These are phyloP conservation scores for Desoria tigrina DNA, from an alignment of 2,888 invertebrate species.

Conservation along the genomic window DNA sequence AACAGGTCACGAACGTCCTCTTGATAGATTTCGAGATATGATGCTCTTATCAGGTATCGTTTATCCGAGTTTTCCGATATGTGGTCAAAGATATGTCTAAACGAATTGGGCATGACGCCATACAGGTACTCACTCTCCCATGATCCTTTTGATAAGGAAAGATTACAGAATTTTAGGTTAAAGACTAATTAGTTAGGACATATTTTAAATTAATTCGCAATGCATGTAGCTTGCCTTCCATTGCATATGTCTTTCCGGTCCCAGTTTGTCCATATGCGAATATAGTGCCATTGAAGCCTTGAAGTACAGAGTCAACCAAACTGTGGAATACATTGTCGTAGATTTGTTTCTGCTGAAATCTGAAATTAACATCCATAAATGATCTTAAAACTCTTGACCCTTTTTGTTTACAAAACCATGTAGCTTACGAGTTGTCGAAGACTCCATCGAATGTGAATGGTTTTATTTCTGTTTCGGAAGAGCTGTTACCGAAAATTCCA, in stretches of 20 bases:
- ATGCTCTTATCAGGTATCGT: slow-evolving; percentile 93
- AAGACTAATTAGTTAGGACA: too few species aligned
- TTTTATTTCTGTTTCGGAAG: too few species aligned
- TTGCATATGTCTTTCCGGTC: slow-evolving; percentile 77
- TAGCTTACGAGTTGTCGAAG: too few species aligned
- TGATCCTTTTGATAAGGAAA: slow-evolving; percentile 60
- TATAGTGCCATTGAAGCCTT: slow-evolving; percentile 98
- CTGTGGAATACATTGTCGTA: too few species aligned
- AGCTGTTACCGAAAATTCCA: too few species aligned
- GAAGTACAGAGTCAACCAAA: slow-evolving; percentile 83
- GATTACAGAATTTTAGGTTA: too few species aligned
- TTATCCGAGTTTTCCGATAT: slow-evolving; percentile 64
- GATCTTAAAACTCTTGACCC: too few species aligned
- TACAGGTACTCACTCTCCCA: slow-evolving; percentile 67
- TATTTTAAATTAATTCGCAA: background rate
- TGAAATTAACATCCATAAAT: too few species aligned
- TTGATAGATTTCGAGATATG: slow-evolving; percentile 96
- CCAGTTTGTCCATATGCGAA: slow-evolving; percentile 99
- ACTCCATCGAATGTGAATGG: too few species aligned
- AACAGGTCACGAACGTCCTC: slow-evolving; percentile 80
- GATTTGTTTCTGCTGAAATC: too few species aligned
- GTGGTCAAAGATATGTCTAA: slow-evolving; percentile 95
- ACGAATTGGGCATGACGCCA: slow-evolving; percentile 93
- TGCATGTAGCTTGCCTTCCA: slow-evolving; percentile 65
- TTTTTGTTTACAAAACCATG: too few species aligned